Conservation (phyloP, 1,140 invertebrate genomes). For the Dinothrombium tinctorium region DNA sequence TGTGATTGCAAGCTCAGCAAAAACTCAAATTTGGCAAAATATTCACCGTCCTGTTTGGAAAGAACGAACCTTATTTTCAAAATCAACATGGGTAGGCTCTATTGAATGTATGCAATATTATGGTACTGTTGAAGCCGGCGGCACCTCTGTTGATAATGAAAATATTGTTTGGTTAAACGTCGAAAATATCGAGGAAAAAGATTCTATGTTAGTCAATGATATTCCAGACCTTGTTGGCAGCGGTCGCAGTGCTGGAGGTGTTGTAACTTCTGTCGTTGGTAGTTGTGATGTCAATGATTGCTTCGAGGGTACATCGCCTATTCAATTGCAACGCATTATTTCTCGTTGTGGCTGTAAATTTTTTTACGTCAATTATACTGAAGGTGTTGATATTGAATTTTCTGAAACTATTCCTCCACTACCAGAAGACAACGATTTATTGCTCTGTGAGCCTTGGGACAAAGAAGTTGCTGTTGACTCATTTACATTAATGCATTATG, state of each 20-base stretch:
- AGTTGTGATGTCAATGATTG: slow-evolving; percentile 18
- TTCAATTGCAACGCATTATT: slow-evolving; percentile 79
- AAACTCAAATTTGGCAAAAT: slow-evolving; percentile 72
- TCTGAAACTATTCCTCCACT: slow-evolving; percentile 34
- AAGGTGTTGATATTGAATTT: slow-evolving; percentile 41
- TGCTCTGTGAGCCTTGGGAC: slow-evolving; percentile 21
- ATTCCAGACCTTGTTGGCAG: slow-evolving; percentile 72
- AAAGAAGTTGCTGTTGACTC: slow-evolving; percentile 69
- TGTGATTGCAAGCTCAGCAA: slow-evolving; percentile 82
- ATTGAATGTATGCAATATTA: slow-evolving; percentile 98
- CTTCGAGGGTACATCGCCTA: slow-evolving; percentile 9
- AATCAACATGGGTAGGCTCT: slow-evolving; percentile 81
- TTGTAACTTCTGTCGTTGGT: slow-evolving; percentile 73
- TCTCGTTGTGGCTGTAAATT: slow-evolving; percentile 93
- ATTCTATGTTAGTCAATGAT: slow-evolving; percentile 29
- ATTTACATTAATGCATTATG: slow-evolving; percentile 93
- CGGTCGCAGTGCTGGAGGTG: slow-evolving; percentile 82
- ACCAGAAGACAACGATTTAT: slow-evolving; percentile 12
- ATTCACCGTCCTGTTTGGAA: slow-evolving; percentile 78
- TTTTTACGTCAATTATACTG: slow-evolving; percentile 83
- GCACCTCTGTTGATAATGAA: slow-evolving; percentile 32
- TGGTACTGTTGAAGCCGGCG: slow-evolving; percentile 72
- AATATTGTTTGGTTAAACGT: slow-evolving; percentile 88
- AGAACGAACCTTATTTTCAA: slow-evolving; percentile 59
- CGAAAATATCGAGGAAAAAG: slow-evolving; percentile 72